Evolutionary conservation across 1,140 invertebrate species (phyloP).

Genomic region (Pseudobourletiella spinata): DNA sequence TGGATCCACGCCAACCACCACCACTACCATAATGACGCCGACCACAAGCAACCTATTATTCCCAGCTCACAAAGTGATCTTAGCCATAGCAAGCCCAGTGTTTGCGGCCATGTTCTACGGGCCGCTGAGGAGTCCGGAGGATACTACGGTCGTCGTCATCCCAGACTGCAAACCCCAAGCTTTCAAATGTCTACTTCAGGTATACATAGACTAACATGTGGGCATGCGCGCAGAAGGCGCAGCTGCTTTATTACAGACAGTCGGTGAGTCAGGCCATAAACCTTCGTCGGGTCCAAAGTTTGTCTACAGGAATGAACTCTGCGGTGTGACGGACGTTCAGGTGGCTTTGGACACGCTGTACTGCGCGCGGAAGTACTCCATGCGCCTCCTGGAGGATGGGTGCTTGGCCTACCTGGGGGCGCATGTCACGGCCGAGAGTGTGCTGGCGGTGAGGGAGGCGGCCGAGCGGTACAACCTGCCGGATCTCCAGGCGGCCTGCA

Average conservation of each 20-base stretch:
- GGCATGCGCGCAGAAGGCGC: no score
- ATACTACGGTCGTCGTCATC: conserved; percentile 6
- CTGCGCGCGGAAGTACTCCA: conserved; percentile 17
- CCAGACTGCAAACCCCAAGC: conserved; percentile 24
- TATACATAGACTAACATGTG: no score
- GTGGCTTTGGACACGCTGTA: conserved; percentile 21
- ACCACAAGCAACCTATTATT: background rate
- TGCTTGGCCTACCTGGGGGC: conserved; percentile 15
- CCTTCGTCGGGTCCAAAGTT: no score
- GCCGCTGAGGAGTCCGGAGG: background rate
- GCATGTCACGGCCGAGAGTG: conserved; percentile 17
- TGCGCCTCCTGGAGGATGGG: conserved; percentile 19
- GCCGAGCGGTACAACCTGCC: conserved; percentile 14
- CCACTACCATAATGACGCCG: no score
- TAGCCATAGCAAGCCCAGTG: conserved; percentile 22
- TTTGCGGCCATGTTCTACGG: conserved; percentile 29
- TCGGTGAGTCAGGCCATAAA: no score
- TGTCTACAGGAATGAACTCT: conserved; percentile 8
- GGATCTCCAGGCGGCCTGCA: conserved; percentile 7
- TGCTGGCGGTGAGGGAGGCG: conserved; percentile 22
- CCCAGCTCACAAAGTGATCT: conserved; percentile 17
- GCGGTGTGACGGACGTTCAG: background rate
- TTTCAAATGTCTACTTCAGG: conserved; percentile 13
- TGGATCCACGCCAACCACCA: background rate
- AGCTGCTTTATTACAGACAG: no score